phyloP scores from a whole-genome alignment of 2,888 invertebrate species.

The Latheticus oryzae region DNA sequence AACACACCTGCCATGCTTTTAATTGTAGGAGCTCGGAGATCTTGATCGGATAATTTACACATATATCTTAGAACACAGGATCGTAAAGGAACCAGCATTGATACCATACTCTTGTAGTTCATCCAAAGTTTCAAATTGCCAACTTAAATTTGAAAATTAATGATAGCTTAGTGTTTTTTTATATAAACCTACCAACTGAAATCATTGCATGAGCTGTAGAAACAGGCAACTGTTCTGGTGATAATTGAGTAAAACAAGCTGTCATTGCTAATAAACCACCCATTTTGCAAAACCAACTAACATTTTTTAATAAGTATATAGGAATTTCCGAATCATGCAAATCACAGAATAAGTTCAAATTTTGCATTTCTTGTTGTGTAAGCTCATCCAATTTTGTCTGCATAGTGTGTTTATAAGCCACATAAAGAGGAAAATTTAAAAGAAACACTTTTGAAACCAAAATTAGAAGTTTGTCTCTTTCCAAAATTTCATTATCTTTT shows the following conservation, averaged over 20 bases:
- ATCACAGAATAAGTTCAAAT: conserved; percentile 86
- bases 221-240: conserved; percentile 81
- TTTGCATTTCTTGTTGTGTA: conserved; percentile 85
- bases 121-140: conserved; percentile 95
- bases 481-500: conserved; percentile 71
- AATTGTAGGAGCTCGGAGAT: conserved; percentile 87
- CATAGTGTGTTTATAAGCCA: conserved; percentile 87
- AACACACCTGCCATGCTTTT: conserved; percentile 89
- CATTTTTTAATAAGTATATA: conserved; percentile 88
- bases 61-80: conserved; percentile 90
- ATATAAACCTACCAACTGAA: conserved; percentile 70
- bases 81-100: conserved; percentile 88
- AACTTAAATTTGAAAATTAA: conserved; percentile 66
- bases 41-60: conserved; percentile 93
- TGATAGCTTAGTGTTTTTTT: no score
- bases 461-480: conserved; percentile 89
- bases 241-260: conserved; percentile 82
- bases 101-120: conserved; percentile 89
- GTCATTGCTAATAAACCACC: conserved; percentile 91
- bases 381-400: conserved; percentile 85
- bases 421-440: conserved; percentile 88
- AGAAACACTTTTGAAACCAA: conserved; percentile 90
- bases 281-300: conserved; percentile 92
- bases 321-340: conserved; percentile 94
- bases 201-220: conserved; percentile 93